These are phyloP conservation scores for Trissolcus japonicus DNA, from an alignment of 2,888 invertebrate species.

Conservation along the genomic window DNA sequence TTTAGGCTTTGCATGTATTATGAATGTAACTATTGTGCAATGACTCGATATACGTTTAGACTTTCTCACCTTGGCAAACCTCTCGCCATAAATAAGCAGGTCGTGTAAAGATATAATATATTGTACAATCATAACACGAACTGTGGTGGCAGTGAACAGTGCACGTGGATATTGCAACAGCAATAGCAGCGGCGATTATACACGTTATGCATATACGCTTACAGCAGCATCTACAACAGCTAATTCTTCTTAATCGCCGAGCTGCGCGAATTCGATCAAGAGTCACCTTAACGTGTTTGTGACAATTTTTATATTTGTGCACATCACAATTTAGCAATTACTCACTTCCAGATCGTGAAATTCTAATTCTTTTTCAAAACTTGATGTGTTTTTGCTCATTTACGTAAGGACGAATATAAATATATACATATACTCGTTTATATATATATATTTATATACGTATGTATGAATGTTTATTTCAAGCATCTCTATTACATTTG, in stretches of 20 bases:
- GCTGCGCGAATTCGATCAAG: constrained; percentile 45
- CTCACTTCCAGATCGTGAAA: constrained; percentile 24
- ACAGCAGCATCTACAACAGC: constrained; percentile 73
- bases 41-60: constrained; percentile 41
- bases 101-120: constrained; percentile 65
- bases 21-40: constrained; percentile 26
- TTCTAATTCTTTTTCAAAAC: constrained; percentile 32
- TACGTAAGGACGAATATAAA: constrained; percentile 55
- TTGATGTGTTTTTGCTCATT: constrained; percentile 55
- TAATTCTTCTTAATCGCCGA: constrained; percentile 62
- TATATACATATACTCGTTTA: constrained; percentile 57
- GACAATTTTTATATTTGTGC: constrained; percentile 32
- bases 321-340: constrained; percentile 33
- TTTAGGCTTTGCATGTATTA: constrained; percentile 8
- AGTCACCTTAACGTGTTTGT: constrained; percentile 35
- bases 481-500: constrained; percentile 38
- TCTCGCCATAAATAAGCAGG: constrained; percentile 62
- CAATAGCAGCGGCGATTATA: constrained; percentile 70
- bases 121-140: constrained; percentile 73
- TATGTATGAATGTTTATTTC: constrained; percentile 57
- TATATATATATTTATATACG: constrained; percentile 56
- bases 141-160: constrained; percentile 76
- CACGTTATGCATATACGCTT: constrained; percentile 72
- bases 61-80: constrained; percentile 61
- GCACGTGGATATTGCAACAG: constrained; percentile 74